Percentiles rank a stretch among this genome's conserved stretches.
Evolutionary conservation across 2,797 vertebrate genomes (phyloP).

Genomic region (Prionace glauca): DNA sequence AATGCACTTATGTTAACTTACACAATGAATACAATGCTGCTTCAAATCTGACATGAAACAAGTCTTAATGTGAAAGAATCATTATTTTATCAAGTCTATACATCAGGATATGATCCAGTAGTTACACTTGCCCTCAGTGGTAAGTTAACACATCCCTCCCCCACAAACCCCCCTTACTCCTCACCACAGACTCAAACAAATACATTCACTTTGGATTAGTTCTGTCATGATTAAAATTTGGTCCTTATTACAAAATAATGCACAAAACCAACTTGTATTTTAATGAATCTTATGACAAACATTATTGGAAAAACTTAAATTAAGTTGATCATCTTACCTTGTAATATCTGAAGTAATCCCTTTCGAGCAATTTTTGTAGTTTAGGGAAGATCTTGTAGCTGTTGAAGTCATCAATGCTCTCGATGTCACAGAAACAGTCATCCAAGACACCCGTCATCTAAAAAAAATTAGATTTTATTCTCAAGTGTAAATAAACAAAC

Average conservation of each 20-base stretch:
- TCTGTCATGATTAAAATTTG: background rate
- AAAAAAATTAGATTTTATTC: conserved; percentile 33
- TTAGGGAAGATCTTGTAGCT: conserved; percentile 90
- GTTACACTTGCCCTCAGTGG: background rate
- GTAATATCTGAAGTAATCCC: conserved; percentile 94
- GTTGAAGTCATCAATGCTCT: conserved; percentile 94
- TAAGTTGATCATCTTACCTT: conserved; percentile 59
- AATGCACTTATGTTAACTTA: background rate
- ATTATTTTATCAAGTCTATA: background rate
- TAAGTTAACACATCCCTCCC: background rate
- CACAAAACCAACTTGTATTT: background rate
- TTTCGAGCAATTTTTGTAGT: conserved; percentile 76
- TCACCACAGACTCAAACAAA: background rate
- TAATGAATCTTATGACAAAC: background rate
- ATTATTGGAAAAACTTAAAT: background rate
- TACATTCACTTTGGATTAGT: background rate
- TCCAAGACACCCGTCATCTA: conserved; percentile 86
- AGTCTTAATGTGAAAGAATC: background rate
- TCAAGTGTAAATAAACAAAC: background rate
- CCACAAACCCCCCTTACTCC: no score
- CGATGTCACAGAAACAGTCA: conserved; percentile 90
- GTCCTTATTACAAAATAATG: background rate
- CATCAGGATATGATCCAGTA: background rate
- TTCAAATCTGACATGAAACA: background rate
- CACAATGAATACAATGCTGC: background rate